Conservation (phyloP, 1,140 invertebrate species). For the Paraescarpia echinospica region DNA sequence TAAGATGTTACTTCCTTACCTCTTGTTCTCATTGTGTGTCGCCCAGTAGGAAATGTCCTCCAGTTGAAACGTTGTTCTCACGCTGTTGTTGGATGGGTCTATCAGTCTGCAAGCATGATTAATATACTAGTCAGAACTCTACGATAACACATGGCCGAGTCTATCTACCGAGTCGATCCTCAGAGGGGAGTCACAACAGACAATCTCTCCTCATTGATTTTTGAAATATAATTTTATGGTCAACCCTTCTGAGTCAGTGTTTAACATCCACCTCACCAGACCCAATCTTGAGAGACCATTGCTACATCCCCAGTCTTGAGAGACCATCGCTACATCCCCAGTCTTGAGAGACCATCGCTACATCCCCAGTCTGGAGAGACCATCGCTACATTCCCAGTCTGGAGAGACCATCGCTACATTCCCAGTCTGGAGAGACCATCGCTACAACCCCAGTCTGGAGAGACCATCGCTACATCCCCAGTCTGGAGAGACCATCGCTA, state of each 20-base stretch:
- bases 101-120: conserved; percentile 46
- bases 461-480: no score
- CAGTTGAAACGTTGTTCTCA: conserved; percentile 54
- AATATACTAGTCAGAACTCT: conserved; percentile 16
- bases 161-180: no score
- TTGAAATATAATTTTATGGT: no score
- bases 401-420: neutral
- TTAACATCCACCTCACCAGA: neutral
- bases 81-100: conserved; percentile 54
- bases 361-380: neutral
- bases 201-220: no score
- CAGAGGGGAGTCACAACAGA: no score
- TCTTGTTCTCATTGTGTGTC: conserved; percentile 60
- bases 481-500: no score
- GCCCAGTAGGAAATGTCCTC: conserved; percentile 61
- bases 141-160: neutral
- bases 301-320: neutral
- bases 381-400: neutral
- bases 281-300: neutral
- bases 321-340: neutral
- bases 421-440: no score
- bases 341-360: neutral
- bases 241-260: no score
- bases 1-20: conserved; percentile 41
- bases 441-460: no score